Evolutionary conservation across 1,140 invertebrate species (phyloP).

Genomic region (Drosophila kurseongensis): DNA sequence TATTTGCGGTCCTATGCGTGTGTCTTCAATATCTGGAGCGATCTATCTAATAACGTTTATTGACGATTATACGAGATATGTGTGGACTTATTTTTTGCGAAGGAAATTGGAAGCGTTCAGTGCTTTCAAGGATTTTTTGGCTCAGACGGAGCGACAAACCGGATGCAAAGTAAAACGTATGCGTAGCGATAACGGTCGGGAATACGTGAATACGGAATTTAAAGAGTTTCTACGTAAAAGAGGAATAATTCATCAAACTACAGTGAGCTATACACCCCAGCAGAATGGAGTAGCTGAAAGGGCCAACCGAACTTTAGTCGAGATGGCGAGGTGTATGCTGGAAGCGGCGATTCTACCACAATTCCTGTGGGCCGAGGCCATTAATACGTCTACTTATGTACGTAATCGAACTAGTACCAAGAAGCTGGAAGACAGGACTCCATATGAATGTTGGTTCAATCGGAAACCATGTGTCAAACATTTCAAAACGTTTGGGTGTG

Average conservation of each 20-base stretch:
- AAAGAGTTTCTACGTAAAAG: not conserved
- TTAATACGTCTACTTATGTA: not conserved
- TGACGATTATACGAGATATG: not conserved
- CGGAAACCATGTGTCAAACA: too few species aligned
- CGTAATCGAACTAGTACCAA: too few species aligned
- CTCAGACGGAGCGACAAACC: not conserved
- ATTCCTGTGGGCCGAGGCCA: not conserved
- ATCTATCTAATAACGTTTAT: too few species aligned
- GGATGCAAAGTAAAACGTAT: conserved; percentile 1
- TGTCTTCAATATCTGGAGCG: too few species aligned
- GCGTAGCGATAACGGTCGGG: conserved; percentile 3
- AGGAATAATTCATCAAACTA: not conserved
- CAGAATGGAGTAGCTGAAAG: conserved; percentile 4
- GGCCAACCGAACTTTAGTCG: not conserved
- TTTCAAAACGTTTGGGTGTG: not conserved
- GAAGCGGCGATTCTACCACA: not conserved
- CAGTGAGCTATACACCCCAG: not conserved
- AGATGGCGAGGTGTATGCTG: conserved; percentile 2
- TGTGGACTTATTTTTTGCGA: not conserved
- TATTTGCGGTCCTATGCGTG: too few species aligned
- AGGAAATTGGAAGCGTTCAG: not conserved
- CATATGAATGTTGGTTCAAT: too few species aligned
- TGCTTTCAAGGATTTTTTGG: not conserved
- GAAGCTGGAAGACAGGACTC: too few species aligned
- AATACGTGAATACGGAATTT: conserved; percentile 1